Percentiles rank a stretch among this genome's conserved stretches.
These are phyloP conservation scores for Daktulosphaira vitifoliae DNA, from an alignment of 1,140 invertebrate species.

Conservation along the genomic window DNA sequence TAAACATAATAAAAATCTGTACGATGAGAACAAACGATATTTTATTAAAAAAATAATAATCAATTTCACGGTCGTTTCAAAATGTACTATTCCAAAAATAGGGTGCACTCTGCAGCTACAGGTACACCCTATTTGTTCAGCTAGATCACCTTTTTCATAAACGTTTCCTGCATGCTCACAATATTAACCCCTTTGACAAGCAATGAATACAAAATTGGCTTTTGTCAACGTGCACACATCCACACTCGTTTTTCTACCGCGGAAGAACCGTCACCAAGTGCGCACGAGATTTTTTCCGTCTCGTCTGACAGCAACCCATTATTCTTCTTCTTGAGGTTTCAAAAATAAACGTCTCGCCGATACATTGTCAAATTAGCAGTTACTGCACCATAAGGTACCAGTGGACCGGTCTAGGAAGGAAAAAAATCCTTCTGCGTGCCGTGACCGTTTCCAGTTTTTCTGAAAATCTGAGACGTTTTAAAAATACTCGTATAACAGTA, in stretches of 20 bases:
- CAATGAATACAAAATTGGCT: no score
- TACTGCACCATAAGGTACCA: background rate
- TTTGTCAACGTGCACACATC: no score
- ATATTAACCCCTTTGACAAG: no score
- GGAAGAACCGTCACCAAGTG: no score
- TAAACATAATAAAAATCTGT: no score
- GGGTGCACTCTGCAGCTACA: background rate
- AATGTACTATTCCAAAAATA: background rate
- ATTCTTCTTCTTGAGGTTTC: background rate
- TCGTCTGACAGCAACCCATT: background rate
- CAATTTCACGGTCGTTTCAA: no score
- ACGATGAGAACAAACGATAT: no score
- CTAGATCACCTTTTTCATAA: background rate
- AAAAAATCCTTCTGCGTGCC: background rate
- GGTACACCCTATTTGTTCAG: background rate
- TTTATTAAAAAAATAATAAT: no score
- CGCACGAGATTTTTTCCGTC: no score
- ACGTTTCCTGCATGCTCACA: background rate
- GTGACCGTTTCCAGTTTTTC: slow-evolving; percentile 27
- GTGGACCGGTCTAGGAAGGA: background rate
- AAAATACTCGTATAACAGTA: slow-evolving; percentile 14
- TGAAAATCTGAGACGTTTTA: slow-evolving; percentile 21
- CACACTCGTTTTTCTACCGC: no score
- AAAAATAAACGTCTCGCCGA: slow-evolving; percentile 14
- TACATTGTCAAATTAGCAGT: slow-evolving; percentile 21